A percentile compares a stretch with the other conserved stretches of the same genome.
Evolutionary conservation across 2,888 invertebrate genomes (phyloP).

Genomic region (Drosophila rubida): DNA sequence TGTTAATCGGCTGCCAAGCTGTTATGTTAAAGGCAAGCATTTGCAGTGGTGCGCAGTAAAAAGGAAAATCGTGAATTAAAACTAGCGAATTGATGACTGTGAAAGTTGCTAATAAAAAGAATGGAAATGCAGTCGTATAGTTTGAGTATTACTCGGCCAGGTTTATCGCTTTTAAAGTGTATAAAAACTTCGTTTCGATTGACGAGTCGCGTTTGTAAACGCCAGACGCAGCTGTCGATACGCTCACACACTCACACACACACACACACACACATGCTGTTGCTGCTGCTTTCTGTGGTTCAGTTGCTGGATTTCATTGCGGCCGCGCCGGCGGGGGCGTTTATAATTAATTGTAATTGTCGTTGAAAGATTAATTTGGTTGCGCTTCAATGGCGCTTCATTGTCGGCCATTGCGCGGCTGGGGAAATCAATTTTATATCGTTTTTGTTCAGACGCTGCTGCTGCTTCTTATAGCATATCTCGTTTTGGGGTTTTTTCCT

Average conservation of each 20-base stretch:
- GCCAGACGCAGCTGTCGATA: conserved; percentile 71
- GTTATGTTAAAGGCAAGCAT: neutral
- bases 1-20: conserved; percentile 3
- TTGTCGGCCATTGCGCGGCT: conserved; percentile 75
- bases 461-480: conserved; percentile 7
- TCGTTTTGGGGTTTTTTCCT: conserved; percentile 22
- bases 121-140: neutral
- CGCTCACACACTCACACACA: conserved; percentile 28
- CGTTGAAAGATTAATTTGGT: conserved; percentile 83
- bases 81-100: neutral
- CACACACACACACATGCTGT: conserved; percentile 16
- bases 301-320: conserved; percentile 56
- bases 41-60: neutral
- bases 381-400: conserved; percentile 80
- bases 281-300: conserved; percentile 56
- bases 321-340: conserved; percentile 69
- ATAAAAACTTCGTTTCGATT: conserved; percentile 26
- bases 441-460: conserved; percentile 39
- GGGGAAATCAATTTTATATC: conserved; percentile 76
- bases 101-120: neutral
- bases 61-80: neutral
- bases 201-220: conserved; percentile 39
- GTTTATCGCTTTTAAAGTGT: conserved; percentile 15
- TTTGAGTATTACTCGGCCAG: neutral
- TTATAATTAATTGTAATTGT: conserved; percentile 83